These are phyloP conservation scores for Acanthurus leucopareius DNA, from an alignment of 2,797 vertebrate species.

Conservation along the genomic window DNA sequence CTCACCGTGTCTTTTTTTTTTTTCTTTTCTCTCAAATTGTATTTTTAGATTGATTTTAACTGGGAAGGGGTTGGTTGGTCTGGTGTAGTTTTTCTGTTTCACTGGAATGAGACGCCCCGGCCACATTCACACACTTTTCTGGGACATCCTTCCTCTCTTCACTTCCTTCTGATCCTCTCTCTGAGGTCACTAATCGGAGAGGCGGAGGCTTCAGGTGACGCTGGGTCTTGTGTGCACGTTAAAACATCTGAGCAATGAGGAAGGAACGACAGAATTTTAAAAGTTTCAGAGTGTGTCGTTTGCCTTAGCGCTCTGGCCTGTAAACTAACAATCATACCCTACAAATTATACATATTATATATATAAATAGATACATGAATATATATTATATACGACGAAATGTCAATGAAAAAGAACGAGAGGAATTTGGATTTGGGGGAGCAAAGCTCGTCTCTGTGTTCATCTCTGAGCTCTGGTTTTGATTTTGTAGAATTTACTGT, in stretches of 20 bases:
- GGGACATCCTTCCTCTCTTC: constrained; percentile 46
- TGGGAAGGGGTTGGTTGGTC: neutral
- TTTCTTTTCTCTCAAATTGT: neutral
- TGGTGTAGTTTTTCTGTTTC: constrained; percentile 30
- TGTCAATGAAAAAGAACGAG: constrained; percentile 60
- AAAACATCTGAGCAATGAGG: neutral
- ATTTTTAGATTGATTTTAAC: constrained; percentile 28
- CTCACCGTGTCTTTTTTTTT: constrained; percentile 16
- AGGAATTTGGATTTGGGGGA: constrained; percentile 68
- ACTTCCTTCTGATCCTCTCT: constrained; percentile 37
- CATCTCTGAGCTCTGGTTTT: constrained; percentile 79
- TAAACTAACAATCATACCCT: constrained; percentile 74
- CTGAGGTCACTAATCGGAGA: constrained; percentile 19
- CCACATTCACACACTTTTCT: constrained; percentile 44
- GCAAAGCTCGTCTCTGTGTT: constrained; percentile 72
- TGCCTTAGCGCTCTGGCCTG: constrained; percentile 86
- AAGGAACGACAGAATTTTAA: constrained; percentile 53
- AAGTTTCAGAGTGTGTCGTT: constrained; percentile 76
- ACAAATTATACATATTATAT: constrained; percentile 83
- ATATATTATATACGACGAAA: constrained; percentile 80
- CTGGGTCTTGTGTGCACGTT: neutral
- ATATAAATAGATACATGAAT: constrained; percentile 76
- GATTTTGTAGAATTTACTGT: constrained; percentile 86
- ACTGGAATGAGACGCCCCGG: constrained; percentile 33
- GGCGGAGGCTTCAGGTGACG: neutral